Conservation (phyloP, 2,797 vertebrate genomes). For the Poecile montanus region DNA sequence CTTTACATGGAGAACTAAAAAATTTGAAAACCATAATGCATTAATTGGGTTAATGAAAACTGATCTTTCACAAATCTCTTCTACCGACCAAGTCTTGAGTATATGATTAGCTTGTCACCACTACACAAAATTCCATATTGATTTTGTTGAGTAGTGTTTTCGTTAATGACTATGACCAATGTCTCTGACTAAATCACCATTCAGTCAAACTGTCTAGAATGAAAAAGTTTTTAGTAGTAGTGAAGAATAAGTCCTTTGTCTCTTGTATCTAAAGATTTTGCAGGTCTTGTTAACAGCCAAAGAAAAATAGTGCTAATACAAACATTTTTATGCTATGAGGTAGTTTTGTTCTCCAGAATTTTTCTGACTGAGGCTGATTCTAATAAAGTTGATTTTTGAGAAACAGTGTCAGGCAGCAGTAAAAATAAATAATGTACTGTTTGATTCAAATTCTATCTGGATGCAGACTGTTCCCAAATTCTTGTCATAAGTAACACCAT, state of each 20-base stretch:
- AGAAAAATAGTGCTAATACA: background rate
- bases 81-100: background rate
- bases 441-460: constrained; percentile 38
- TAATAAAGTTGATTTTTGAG: constrained; percentile 56
- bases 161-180: background rate
- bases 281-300: background rate
- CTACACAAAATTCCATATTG: background rate
- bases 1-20: background rate
- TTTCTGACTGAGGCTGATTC: constrained; percentile 34
- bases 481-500: constrained; percentile 40
- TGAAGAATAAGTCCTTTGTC: background rate
- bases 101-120: background rate
- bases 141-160: background rate
- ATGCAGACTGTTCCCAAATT: constrained; percentile 49
- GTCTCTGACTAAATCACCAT: background rate
- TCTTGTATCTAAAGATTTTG: background rate
- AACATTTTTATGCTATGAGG: constrained; percentile 37
- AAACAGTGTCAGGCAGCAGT: constrained; percentile 50
- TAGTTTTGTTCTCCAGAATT: constrained; percentile 21
- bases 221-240: background rate
- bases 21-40: background rate
- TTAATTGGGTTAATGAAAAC: background rate
- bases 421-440: constrained; percentile 45
- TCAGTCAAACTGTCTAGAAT: background rate
- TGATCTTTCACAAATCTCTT: background rate